These are phyloP conservation scores for Fukomys damarensis DNA, from an alignment of 2,113 vertebrate species.

Conservation along the genomic window DNA sequence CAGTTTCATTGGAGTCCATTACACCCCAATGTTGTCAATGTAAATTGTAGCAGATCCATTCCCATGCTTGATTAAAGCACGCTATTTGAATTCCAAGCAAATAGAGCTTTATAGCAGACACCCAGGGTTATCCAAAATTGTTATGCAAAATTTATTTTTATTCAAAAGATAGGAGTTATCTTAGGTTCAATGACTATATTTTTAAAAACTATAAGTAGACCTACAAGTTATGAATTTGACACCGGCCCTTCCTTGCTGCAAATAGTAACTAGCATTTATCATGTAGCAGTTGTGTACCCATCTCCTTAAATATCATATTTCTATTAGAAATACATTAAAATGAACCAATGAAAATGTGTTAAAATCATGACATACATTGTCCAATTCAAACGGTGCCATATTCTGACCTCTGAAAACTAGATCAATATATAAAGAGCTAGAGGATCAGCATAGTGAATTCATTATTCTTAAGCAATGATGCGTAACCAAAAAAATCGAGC, in stretches of 20 bases:
- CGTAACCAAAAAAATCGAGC: neutral
- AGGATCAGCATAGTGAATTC: neutral
- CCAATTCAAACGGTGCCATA: neutral
- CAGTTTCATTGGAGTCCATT: neutral
- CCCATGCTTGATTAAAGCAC: conserved; percentile 29
- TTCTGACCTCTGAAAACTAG: conserved; percentile 11
- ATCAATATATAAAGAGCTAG: conserved; percentile 8
- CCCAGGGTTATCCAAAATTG: neutral
- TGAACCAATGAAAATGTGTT: neutral
- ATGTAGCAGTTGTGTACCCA: neutral
- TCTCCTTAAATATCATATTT: conserved; percentile 45
- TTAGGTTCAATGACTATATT: neutral
- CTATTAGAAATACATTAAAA: conserved; percentile 27
- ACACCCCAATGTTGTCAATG: neutral
- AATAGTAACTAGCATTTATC: neutral
- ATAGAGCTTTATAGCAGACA: neutral
- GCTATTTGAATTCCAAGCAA: conserved; percentile 28
- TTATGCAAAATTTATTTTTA: conserved; percentile 20
- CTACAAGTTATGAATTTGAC: conserved; percentile 21
- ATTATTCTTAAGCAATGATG: conserved; percentile 53
- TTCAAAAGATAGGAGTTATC: neutral
- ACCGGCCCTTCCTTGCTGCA: conserved; percentile 15
- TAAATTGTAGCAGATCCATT: conserved; percentile 12
- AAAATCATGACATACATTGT: conserved; percentile 7
- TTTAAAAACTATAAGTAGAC: conserved; percentile 16